These are phyloP conservation scores for Drosophila tsacasi DNA, from an alignment of 1,140 invertebrate genomes.

Conservation along the genomic window DNA sequence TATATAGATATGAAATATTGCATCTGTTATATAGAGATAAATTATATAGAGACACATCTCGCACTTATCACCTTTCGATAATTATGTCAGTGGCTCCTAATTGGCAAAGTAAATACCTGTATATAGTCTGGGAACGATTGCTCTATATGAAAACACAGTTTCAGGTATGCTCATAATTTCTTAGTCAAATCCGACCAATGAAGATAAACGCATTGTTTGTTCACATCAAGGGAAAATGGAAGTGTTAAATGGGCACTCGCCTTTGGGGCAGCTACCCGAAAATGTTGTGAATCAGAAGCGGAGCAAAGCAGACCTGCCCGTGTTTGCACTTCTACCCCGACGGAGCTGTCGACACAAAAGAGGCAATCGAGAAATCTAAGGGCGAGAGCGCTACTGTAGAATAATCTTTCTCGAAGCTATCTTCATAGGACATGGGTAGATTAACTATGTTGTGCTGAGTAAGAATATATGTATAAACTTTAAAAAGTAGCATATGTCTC, in stretches of 20 bases:
- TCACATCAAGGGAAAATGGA: constrained; percentile 40
- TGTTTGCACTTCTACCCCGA: not conserved
- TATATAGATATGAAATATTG: too few relatives aligned
- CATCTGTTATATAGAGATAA: not conserved
- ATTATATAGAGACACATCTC: not conserved
- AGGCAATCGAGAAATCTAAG: not conserved
- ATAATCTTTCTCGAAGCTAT: not conserved
- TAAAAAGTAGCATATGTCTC: too few relatives aligned
- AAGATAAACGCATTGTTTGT: constrained; percentile 41
- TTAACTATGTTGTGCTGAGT: not conserved
- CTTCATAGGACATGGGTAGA: not conserved
- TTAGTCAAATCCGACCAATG: constrained; percentile 16
- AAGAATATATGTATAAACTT: not conserved
- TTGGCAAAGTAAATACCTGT: constrained; percentile 34
- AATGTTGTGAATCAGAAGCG: constrained; percentile 33
- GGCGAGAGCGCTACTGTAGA: not conserved
- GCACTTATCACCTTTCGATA: constrained; percentile 35
- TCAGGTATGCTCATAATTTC: constrained; percentile 31
- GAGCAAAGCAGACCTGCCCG: constrained; percentile 8
- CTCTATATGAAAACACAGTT: constrained; percentile 27
- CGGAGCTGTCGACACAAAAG: not conserved
- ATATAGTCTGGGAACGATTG: constrained; percentile 18
- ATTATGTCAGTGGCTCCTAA: constrained; percentile 42
- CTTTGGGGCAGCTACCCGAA: constrained; percentile 9
- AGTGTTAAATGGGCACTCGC: constrained; percentile 51